These are phyloP conservation scores for Drosophila neotestacea DNA, from an alignment of 2,888 invertebrate genomes.

Conservation along the genomic window DNA sequence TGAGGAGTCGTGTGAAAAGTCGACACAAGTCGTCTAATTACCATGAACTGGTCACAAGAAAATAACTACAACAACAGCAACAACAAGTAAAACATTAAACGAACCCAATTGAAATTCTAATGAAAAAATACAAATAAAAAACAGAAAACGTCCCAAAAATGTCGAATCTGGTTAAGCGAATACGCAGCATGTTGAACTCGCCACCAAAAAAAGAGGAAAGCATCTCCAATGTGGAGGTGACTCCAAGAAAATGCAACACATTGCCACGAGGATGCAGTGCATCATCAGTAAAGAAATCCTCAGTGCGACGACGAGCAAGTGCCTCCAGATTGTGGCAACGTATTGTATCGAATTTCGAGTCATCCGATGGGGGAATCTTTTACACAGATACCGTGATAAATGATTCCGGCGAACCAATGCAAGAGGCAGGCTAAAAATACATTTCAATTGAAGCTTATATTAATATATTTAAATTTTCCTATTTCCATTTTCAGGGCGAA, in stretches of 20 bases:
- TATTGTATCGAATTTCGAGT: constrained; percentile 43
- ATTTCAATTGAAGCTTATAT: background rate
- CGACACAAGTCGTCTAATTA: constrained; percentile 61
- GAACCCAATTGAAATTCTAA: constrained; percentile 33
- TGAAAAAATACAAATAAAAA: constrained; percentile 18
- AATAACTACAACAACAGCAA: constrained; percentile 12
- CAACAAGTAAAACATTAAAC: constrained; percentile 20
- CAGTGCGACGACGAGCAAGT: constrained; percentile 47
- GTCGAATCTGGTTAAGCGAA: constrained; percentile 67
- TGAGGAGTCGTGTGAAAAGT: constrained; percentile 62
- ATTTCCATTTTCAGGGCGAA: constrained; percentile 88
- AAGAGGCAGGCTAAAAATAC: constrained; percentile 30
- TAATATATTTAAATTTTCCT: background rate
- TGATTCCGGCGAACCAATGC: constrained; percentile 20
- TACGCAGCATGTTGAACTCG: constrained; percentile 66
- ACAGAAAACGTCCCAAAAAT: constrained; percentile 38
- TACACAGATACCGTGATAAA: constrained; percentile 60
- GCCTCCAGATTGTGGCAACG: constrained; percentile 52
- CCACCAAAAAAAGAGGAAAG: constrained; percentile 38
- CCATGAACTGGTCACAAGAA: constrained; percentile 66
- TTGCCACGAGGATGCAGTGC: constrained; percentile 43
- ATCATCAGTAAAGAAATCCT: background rate
- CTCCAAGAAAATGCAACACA: constrained; percentile 39
- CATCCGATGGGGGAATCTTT: constrained; percentile 40
- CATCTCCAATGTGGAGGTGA: constrained; percentile 27